These are phyloP conservation scores for Fissipunctia ypsillon DNA, from an alignment of 2,888 invertebrate genomes.

Conservation along the genomic window DNA sequence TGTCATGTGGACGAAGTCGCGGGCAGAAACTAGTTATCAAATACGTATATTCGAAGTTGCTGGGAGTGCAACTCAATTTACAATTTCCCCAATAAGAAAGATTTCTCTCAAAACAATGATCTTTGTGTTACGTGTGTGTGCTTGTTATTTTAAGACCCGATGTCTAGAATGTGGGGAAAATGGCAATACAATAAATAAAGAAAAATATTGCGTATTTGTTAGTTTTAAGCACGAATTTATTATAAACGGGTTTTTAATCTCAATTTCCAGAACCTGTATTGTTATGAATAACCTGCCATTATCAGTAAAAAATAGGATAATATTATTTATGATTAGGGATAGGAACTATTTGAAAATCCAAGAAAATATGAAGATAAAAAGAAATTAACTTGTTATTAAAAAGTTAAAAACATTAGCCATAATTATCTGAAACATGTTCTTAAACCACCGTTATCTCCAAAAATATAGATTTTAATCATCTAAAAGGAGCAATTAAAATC, in stretches of 20 bases:
- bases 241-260: too few relatives aligned
- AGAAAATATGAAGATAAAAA: not conserved
- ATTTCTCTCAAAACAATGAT: not conserved
- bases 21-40: too few relatives aligned
- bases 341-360: not conserved
- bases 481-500: constrained; percentile 53
- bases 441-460: constrained; percentile 13
- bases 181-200: not conserved
- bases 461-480: constrained; percentile 30
- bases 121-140: not conserved
- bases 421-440: not conserved
- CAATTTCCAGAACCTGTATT: too few relatives aligned
- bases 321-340: not conserved
- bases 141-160: not conserved
- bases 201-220: not conserved
- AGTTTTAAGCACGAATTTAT: not conserved
- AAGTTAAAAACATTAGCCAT: not conserved
- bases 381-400: too few relatives aligned
- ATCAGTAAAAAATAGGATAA: not conserved
- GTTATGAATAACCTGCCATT: too few relatives aligned
- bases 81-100: not conserved
- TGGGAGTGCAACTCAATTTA: not conserved
- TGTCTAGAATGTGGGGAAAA: not conserved
- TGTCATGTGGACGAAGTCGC: not conserved
- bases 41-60: not conserved